These are phyloP conservation scores for Aquatica leii DNA, from an alignment of 2,888 invertebrate species.

Conservation along the genomic window DNA sequence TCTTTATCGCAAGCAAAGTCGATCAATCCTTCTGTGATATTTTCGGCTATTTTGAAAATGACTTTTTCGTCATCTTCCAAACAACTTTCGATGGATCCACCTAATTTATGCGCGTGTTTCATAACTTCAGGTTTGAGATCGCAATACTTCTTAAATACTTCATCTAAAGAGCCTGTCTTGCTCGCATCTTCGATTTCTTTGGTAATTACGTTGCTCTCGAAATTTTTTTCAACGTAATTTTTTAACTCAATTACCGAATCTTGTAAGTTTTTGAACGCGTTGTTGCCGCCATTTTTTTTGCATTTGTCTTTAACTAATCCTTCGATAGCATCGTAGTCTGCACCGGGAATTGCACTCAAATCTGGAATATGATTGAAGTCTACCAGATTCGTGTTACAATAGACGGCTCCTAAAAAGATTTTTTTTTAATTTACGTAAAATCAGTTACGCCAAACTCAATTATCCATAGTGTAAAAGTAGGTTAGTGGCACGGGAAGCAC, in stretches of 20 bases:
- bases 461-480: too few species aligned
- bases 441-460: too few species aligned
- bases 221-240: slow-evolving; percentile 66
- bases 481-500: too few species aligned
- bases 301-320: slow-evolving; percentile 59
- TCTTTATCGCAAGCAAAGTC: slow-evolving; percentile 81
- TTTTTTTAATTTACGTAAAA: too few species aligned
- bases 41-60: slow-evolving; percentile 68
- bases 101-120: slow-evolving; percentile 68
- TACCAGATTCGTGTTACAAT: not conserved
- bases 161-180: slow-evolving; percentile 64
- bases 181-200: slow-evolving; percentile 74
- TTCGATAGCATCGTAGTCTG: slow-evolving; percentile 50
- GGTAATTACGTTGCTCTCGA: slow-evolving; percentile 67
- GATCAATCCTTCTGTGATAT: slow-evolving; percentile 73
- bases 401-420: not conserved
- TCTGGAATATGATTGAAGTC: not conserved
- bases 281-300: slow-evolving; percentile 54
- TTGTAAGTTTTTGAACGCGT: slow-evolving; percentile 46
- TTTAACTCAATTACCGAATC: slow-evolving; percentile 59
- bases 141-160: slow-evolving; percentile 69
- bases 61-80: slow-evolving; percentile 69
- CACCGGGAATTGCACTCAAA: slow-evolving; percentile 23
- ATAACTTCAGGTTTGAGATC: slow-evolving; percentile 68
- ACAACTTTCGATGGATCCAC: slow-evolving; percentile 68